phyloP scores from a whole-genome alignment of 2,888 invertebrate genomes.

The Limnephilus rhombicus region DNA sequence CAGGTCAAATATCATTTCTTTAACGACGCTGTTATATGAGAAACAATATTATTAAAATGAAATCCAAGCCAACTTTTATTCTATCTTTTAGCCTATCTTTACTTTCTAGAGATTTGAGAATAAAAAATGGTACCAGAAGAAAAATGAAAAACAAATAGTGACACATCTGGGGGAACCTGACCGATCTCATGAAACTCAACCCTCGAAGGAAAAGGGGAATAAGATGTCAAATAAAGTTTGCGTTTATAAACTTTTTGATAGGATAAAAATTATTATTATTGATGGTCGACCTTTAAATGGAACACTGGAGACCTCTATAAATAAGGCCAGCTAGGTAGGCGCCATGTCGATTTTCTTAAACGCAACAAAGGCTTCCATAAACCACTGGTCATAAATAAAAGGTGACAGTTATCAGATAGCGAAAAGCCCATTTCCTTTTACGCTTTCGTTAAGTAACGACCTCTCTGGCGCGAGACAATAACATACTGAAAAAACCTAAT shows the following conservation, averaged over 20 bases:
- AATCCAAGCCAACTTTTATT: background rate
- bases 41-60: background rate
- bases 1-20: background rate
- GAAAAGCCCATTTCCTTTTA: conserved; percentile 21
- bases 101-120: background rate
- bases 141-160: background rate
- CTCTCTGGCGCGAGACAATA: background rate
- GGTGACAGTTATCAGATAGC: conserved; percentile 41
- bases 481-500: background rate
- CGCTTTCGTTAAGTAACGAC: conserved; percentile 5
- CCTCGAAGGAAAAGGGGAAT: background rate
- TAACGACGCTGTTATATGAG: background rate
- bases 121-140: background rate
- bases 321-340: background rate
- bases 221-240: background rate
- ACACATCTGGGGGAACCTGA: background rate
- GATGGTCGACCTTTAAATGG: background rate
- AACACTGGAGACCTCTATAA: background rate
- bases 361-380: conserved; percentile 10
- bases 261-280: background rate
- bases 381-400: conserved; percentile 35
- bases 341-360: background rate
- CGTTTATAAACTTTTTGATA: background rate
- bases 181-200: background rate
- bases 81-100: too few species aligned